Evolutionary conservation across 30 jellyfish, hydroid and myxozoan species (phyloP), one percentile per base, ranked within the genome.

Genomic region (Mastigias papua): DNA sequence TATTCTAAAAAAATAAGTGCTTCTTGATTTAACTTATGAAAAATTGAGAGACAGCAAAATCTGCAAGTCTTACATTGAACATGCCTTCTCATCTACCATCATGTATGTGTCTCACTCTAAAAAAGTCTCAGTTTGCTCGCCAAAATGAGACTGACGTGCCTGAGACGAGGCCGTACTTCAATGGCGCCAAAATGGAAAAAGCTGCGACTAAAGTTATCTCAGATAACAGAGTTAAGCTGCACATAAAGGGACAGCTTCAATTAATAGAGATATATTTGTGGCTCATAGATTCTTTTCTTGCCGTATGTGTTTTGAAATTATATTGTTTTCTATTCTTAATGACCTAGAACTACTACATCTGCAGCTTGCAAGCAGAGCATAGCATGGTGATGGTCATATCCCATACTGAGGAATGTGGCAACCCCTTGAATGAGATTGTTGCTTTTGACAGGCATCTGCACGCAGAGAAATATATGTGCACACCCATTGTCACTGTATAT

Each of bases 251-350:
- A 0, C 76, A 63, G n/a, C 31, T 50, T 21, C 37, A 77, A 48
- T n/a, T 77, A 13, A 77, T 77, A 1, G 63, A 28, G 6, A 77
- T 16, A 29, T 77, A 54, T 20, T 4, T 29, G 28, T 77, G 78
- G 77, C 78, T 77, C 11, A 20, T 77, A 13, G 42, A 77, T 65
- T 61, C 88, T 2, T 77, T 54, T 31, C 76, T 77, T 61, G 67
- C 88, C 33, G 88, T 77, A 60, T 27, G 88, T 63, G 15, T 2
- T 20, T 23, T 57, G 30, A 10, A n/a, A n/a, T n/a, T n/a, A n/a
- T n/a, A n/a, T n/a, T n/a, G n/a, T n/a, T n/a, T n/a, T n/a, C n/a
- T n/a, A n/a, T n/a, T n/a, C n/a, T n/a, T n/a, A n/a, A n/a, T n/a
- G n/a, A n/a, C n/a, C n/a, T n/a, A n/a, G n/a, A n/a, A n/a, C n/a